A percentile compares a stretch with the other conserved stretches of the same genome.
These are phyloP conservation scores for Microtus pennsylvanicus DNA, from an alignment of 2,113 vertebrate genomes.

Conservation along the genomic window DNA sequence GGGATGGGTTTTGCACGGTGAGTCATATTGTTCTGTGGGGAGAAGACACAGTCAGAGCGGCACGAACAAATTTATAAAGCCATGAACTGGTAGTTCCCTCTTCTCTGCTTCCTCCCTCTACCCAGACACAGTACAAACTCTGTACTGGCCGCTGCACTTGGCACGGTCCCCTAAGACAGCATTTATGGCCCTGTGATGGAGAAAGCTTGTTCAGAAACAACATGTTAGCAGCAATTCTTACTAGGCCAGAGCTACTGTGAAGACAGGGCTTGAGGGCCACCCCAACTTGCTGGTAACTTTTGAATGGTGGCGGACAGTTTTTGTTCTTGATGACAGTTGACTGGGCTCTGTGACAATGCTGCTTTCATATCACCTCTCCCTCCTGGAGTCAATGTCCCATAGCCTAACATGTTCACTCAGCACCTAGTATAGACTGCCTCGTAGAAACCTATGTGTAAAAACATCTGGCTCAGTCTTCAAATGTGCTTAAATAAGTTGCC, in stretches of 20 bases:
- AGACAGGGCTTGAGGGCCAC: neutral
- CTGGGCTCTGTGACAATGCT: neutral
- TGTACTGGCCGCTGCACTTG: neutral
- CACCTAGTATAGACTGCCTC: neutral
- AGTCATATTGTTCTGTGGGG: constrained; percentile 86
- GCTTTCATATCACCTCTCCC: no score
- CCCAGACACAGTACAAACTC: neutral
- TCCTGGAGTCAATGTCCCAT: neutral
- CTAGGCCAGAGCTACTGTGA: neutral
- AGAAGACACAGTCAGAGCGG: constrained; percentile 53
- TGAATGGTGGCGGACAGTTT: fast-evolving
- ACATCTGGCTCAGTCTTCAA: neutral
- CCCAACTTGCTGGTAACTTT: neutral
- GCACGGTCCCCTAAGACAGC: neutral
- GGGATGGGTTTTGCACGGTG: constrained; percentile 83
- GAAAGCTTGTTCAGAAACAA: neutral
- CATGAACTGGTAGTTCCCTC: neutral
- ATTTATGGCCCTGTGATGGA: neutral
- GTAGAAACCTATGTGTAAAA: neutral
- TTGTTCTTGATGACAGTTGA: neutral
- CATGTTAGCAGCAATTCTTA: neutral
- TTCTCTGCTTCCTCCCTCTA: no score
- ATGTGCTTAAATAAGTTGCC: neutral
- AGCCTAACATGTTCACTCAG: neutral
- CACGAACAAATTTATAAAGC: neutral